A percentile compares a stretch with the other conserved stretches of the same genome.
phyloP scores from a whole-genome alignment of 2,888 invertebrate genomes.

The Buathra laborator region DNA sequence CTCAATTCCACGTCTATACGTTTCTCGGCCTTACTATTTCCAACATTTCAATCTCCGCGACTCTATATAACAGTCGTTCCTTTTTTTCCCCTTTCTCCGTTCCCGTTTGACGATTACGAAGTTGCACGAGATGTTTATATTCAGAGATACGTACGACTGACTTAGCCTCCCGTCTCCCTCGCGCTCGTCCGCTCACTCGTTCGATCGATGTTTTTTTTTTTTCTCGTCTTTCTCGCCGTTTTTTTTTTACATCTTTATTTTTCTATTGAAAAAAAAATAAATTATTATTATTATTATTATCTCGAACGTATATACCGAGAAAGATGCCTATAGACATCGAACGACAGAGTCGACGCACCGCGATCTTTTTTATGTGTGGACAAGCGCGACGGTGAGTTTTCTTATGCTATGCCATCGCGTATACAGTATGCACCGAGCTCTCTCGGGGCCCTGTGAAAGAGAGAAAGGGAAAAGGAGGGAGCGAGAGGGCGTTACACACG shows the following conservation, averaged over 20 bases:
- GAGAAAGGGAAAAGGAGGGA: slow-evolving; percentile 27
- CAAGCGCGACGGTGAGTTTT: slow-evolving; percentile 54
- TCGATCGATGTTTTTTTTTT: slow-evolving; percentile 21
- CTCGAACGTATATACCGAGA: slow-evolving; percentile 44
- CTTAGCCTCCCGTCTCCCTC: slow-evolving; percentile 14
- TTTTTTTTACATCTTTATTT: background rate
- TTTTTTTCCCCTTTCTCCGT: slow-evolving; percentile 13
- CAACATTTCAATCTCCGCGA: background rate
- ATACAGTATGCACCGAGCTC: slow-evolving; percentile 8
- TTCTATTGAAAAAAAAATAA: background rate
- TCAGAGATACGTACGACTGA: background rate
- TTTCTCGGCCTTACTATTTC: background rate
- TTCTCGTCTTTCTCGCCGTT: background rate
- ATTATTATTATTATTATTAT: slow-evolving; percentile 39
- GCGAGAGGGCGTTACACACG: slow-evolving; percentile 62
- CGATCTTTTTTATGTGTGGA: slow-evolving; percentile 26
- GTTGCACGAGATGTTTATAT: slow-evolving; percentile 9
- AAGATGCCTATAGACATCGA: slow-evolving; percentile 40
- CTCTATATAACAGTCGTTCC: background rate
- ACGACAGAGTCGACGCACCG: slow-evolving; percentile 3
- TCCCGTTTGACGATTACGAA: slow-evolving; percentile 42
- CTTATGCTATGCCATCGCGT: slow-evolving; percentile 30
- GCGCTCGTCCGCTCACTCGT: slow-evolving; percentile 4
- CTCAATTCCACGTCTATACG: background rate
- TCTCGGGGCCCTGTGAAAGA: slow-evolving; percentile 25